Conservation (phyloP, 2,888 invertebrate genomes). For the Tolmerus cingulatus region DNA sequence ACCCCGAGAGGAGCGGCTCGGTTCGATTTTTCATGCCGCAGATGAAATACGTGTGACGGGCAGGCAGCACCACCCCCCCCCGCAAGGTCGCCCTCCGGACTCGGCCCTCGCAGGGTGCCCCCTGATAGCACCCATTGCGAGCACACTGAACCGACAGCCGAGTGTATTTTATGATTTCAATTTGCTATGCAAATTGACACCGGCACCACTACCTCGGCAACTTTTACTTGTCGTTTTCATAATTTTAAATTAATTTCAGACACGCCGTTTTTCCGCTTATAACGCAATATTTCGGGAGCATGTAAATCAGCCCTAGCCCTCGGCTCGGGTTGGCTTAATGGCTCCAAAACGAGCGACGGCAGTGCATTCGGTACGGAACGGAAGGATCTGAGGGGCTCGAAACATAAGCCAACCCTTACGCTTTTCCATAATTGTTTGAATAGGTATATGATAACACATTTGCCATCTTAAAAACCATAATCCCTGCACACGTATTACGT, state of each 20-base stretch:
- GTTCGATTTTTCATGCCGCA: conserved; percentile 24
- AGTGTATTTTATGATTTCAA: conserved; percentile 43
- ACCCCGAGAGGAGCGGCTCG: background rate
- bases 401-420: background rate
- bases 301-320: background rate
- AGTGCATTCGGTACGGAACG: background rate
- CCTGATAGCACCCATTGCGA: conserved; percentile 8
- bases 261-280: conserved; percentile 33
- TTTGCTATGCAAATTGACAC: conserved; percentile 41
- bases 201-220: conserved; percentile 9
- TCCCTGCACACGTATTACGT: background rate
- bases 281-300: conserved; percentile 14
- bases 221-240: conserved; percentile 40
- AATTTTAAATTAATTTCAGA: conserved; percentile 42
- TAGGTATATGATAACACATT: background rate
- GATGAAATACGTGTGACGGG: conserved; percentile 7
- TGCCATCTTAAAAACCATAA: background rate
- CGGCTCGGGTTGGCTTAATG: background rate
- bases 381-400: background rate
- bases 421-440: background rate
- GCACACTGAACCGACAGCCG: conserved; percentile 10
- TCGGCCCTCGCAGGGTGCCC: background rate
- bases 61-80: background rate
- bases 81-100: conserved; percentile 20
- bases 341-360: background rate